phyloP scores from a whole-genome alignment of 2,888 invertebrate genomes.

The Raillietiella orientalis region DNA sequence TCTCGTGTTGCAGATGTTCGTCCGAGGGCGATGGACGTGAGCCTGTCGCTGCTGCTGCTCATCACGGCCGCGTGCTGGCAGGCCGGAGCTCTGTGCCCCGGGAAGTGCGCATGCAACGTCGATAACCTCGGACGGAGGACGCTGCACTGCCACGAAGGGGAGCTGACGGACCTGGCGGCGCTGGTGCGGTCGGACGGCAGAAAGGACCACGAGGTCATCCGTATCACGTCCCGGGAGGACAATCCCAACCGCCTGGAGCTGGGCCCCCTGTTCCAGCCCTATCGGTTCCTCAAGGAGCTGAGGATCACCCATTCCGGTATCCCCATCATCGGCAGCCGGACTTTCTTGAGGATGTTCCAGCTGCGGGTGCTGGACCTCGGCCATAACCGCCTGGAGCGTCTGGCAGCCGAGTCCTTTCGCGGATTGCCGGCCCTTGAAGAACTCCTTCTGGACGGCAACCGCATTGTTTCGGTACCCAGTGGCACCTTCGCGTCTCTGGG shows the following conservation, averaged over 20 bases:
- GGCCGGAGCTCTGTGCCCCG: too few relatives aligned
- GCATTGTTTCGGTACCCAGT: conserved; percentile 34
- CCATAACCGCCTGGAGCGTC: conserved; percentile 30
- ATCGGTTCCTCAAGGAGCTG: too few relatives aligned
- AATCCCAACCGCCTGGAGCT: conserved; percentile 11
- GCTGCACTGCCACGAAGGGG: too few relatives aligned
- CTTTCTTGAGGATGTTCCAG: conserved; percentile 39
- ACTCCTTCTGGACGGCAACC: conserved; percentile 35
- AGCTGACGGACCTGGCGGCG: too few relatives aligned
- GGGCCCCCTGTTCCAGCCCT: conserved; percentile 13
- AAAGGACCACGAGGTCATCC: conserved; percentile 26
- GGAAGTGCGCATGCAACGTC: too few relatives aligned
- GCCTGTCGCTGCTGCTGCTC: too few relatives aligned
- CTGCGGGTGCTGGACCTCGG: conserved; percentile 27
- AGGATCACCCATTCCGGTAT: conserved; percentile 25
- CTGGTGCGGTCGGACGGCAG: too few relatives aligned
- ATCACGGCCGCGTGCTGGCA: too few relatives aligned
- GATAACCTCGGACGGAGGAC: too few relatives aligned
- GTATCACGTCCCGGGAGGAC: conserved; percentile 26
- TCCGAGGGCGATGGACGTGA: too few relatives aligned
- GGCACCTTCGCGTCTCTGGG: conserved; percentile 38
- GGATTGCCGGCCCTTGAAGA: conserved; percentile 35
- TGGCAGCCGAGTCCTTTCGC: conserved; percentile 36
- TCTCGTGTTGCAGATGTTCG: too few relatives aligned
- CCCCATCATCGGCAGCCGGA: conserved; percentile 38